Conservation (phyloP, 2,797 vertebrate species). For the Limosa lapponica region DNA sequence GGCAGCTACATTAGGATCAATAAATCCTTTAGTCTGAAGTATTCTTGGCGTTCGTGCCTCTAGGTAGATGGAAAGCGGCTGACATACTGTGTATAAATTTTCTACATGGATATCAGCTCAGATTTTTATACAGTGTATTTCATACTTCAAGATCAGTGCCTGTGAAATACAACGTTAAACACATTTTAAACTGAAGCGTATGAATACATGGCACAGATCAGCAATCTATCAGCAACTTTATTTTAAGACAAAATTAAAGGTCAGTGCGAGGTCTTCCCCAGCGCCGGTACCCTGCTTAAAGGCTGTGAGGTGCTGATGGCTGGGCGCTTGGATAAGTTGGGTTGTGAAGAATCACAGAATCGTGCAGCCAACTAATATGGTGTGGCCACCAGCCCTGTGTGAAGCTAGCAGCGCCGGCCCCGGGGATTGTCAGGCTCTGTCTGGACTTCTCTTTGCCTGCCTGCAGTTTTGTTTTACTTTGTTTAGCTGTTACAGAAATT, state of each 20-base stretch:
- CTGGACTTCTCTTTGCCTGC: neutral
- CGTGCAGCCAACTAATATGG: neutral
- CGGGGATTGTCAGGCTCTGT: neutral
- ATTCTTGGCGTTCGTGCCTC: neutral
- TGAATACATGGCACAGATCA: neutral
- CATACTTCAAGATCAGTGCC: neutral
- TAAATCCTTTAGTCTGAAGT: neutral
- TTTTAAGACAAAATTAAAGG: neutral
- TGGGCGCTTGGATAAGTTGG: neutral
- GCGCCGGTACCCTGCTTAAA: fast-evolving
- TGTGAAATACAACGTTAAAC: neutral
- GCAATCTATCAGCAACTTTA: neutral
- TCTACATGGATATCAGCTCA: neutral
- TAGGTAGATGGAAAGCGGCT: neutral
- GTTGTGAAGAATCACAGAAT: neutral
- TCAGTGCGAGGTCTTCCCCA: neutral
- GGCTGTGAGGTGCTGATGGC: neutral
- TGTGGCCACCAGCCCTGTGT: neutral
- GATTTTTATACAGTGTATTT: neutral
- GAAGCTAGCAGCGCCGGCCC: neutral
- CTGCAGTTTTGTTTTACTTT: neutral
- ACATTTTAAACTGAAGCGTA: neutral
- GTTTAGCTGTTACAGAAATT: neutral
- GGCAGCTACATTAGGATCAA: constrained; percentile 1
- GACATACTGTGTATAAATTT: neutral